A percentile compares a stretch with the other conserved stretches of the same genome.
phyloP scores from a whole-genome alignment of 37 sponge, comb jelly and placozoan species.

The Aplysina aerophoba region DNA sequence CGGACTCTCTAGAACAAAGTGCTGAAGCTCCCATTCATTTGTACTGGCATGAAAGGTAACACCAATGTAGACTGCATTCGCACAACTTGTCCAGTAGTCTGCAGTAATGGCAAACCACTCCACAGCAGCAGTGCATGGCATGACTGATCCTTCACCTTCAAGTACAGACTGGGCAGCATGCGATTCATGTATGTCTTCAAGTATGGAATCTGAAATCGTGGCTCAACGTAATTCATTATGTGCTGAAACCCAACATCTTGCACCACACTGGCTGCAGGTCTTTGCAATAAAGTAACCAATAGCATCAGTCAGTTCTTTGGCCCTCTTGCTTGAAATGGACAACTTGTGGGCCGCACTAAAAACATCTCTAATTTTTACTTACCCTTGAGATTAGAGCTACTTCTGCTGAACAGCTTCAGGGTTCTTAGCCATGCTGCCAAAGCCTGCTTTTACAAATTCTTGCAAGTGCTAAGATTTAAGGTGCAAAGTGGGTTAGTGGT shows the following conservation, averaged over 20 bases:
- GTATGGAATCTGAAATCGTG: constrained; percentile 37
- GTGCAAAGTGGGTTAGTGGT: neutral
- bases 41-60: constrained; percentile 26
- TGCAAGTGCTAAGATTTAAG: neutral
- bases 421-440: neutral
- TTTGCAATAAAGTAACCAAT: constrained; percentile 24
- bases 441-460: neutral
- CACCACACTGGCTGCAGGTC: constrained; percentile 32
- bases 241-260: constrained; percentile 46
- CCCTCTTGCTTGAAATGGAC: too few relatives aligned
- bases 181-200: constrained; percentile 15
- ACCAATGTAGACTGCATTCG: constrained; percentile 40
- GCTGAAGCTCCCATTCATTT: neutral
- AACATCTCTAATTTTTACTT: too few relatives aligned
- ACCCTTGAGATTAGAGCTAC: neutral
- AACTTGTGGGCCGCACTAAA: too few relatives aligned
- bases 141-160: constrained; percentile 6
- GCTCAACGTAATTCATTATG: constrained; percentile 28
- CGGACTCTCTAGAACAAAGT: constrained; percentile 29
- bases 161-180: constrained; percentile 23
- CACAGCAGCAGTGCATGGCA: neutral
- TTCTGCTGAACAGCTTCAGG: constrained; percentile 3
- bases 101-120: constrained; percentile 32
- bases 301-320: neutral
- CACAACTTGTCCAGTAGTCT: constrained; percentile 41